Percentiles rank a stretch among this genome's conserved stretches.
Evolutionary conservation across 2,113 vertebrate genomes (phyloP).

Genomic region (Limanda limanda): DNA sequence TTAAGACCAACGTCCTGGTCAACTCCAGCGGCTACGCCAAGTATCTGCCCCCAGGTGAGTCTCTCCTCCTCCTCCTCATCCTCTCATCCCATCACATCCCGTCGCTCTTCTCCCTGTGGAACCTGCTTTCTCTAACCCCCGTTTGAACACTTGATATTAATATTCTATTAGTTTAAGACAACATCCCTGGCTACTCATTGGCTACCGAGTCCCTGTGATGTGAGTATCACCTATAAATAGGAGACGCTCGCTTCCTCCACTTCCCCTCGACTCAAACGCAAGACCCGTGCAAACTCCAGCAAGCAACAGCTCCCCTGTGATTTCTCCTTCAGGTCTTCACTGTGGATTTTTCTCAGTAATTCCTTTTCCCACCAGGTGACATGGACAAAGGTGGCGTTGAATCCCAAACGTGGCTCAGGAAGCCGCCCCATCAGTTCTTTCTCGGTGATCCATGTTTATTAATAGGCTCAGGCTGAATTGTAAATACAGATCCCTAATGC

Average conservation of each 20-base stretch:
- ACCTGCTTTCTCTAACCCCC: background rate
- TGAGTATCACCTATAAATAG: conserved; percentile 57
- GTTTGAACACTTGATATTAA: conserved; percentile 54
- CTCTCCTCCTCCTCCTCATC: background rate
- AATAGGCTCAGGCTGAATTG: conserved; percentile 55
- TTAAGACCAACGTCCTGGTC: conserved; percentile 85
- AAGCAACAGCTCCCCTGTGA: conserved; percentile 34
- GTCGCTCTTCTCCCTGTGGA: conserved; percentile 7
- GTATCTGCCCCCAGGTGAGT: conserved; percentile 85
- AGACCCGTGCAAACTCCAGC: conserved; percentile 25
- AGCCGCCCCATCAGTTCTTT: conserved; percentile 41
- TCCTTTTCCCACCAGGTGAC: conserved; percentile 56
- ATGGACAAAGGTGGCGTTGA: conserved; percentile 12
- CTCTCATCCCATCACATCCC: background rate
- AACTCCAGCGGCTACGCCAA: conserved; percentile 86
- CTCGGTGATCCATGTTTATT: conserved; percentile 67
- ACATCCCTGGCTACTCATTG: conserved; percentile 37
- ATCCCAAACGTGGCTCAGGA: conserved; percentile 27
- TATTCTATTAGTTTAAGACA: conserved; percentile 63
- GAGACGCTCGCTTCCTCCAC: conserved; percentile 14
- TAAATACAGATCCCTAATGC: conserved; percentile 61
- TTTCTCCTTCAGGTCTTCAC: conserved; percentile 38
- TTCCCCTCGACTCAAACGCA: conserved; percentile 32
- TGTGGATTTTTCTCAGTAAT: conserved; percentile 43
- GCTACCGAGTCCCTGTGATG: conserved; percentile 16